Conservation (phyloP, 2,888 invertebrate species). For the Cartodere bifasciata region DNA sequence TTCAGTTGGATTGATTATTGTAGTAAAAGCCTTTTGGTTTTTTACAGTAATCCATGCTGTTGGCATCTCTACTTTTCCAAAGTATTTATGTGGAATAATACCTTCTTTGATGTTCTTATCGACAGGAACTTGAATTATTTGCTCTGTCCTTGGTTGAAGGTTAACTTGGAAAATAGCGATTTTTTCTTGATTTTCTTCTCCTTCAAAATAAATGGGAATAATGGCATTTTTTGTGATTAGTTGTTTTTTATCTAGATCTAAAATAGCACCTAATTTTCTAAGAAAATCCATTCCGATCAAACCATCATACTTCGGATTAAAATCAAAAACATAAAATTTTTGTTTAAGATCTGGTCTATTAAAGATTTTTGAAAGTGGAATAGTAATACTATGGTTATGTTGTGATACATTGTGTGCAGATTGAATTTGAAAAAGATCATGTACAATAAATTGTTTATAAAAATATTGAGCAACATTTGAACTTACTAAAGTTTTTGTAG, state of each 20-base stretch:
- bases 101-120: conserved; percentile 11
- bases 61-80: conserved; percentile 12
- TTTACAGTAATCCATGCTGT: conserved; percentile 9
- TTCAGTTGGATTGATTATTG: conserved; percentile 10
- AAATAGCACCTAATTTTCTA: conserved; percentile 3
- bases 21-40: conserved; percentile 10
- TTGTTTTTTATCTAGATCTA: conserved; percentile 7
- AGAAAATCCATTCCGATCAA: conserved; percentile 7
- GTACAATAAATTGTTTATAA: conserved; percentile 11
- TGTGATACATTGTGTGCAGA: conserved; percentile 4
- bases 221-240: conserved; percentile 10
- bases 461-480: conserved; percentile 10
- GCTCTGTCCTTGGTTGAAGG: conserved; percentile 8
- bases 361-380: conserved; percentile 5
- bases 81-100: conserved; percentile 12
- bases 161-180: conserved; percentile 9
- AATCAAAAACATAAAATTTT: conserved; percentile 12
- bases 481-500: conserved; percentile 14
- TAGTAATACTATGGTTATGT: conserved; percentile 2
- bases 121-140: conserved; percentile 12
- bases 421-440: conserved; percentile 10
- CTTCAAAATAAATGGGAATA: conserved; percentile 9
- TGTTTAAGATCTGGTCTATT: conserved; percentile 3
- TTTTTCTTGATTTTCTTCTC: conserved; percentile 4
- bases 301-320: conserved; percentile 5